Conservation (phyloP, 2,797 vertebrate genomes). For the Ceryle rudis region DNA sequence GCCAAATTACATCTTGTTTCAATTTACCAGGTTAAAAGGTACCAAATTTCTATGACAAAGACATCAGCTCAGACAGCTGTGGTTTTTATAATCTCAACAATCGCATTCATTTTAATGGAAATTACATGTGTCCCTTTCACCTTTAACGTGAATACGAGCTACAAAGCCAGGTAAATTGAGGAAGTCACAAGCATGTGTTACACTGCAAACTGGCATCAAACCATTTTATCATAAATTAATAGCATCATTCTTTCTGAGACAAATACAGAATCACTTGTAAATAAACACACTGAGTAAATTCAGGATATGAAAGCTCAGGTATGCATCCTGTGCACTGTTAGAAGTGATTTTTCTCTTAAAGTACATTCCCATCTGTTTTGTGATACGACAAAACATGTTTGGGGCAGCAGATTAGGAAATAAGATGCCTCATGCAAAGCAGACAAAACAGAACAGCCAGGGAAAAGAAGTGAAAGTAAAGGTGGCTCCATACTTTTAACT, state of each 20-base stretch:
- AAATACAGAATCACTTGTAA: slow-evolving; percentile 70
- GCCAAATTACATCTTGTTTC: not conserved
- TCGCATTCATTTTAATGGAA: not conserved
- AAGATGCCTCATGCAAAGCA: slow-evolving; percentile 69
- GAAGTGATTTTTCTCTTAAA: slow-evolving; percentile 37
- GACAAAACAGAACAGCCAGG: slow-evolving; percentile 51
- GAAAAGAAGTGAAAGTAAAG: slow-evolving; percentile 36
- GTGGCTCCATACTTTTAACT: slow-evolving; percentile 61
- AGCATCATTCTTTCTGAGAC: not conserved
- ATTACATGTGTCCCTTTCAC: not conserved
- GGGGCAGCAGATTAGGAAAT: not conserved
- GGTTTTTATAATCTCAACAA: not conserved
- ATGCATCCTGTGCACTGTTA: slow-evolving; percentile 45
- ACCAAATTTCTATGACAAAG: not conserved
- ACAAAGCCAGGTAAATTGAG: slow-evolving; percentile 29
- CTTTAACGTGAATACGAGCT: not conserved
- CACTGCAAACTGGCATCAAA: slow-evolving; percentile 50
- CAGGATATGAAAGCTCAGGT: slow-evolving; percentile 31
- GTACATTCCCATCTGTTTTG: slow-evolving; percentile 92
- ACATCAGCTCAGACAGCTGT: not conserved
- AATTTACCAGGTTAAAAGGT: not conserved
- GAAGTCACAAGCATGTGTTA: slow-evolving; percentile 55
- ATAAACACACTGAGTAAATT: slow-evolving; percentile 45
- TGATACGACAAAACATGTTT: slow-evolving; percentile 76
- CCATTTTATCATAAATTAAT: not conserved